Percentiles rank a stretch among this genome's conserved stretches.
These are phyloP conservation scores for Dendrocopos noguchii DNA, from an alignment of 2,113 vertebrate genomes.

Conservation along the genomic window DNA sequence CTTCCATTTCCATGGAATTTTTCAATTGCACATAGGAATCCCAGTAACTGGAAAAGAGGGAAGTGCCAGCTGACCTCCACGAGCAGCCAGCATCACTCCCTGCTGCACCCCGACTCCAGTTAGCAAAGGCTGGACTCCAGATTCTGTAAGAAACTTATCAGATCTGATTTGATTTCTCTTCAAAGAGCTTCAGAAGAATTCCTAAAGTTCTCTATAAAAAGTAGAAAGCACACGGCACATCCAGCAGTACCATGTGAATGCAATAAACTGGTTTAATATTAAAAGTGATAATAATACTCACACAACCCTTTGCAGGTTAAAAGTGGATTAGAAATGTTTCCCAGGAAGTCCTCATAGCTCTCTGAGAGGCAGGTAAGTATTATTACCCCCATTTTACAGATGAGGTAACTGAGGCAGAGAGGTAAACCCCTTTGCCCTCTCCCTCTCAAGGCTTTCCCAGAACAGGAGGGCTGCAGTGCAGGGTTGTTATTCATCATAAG, in stretches of 20 bases:
- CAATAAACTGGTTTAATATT: slow-evolving; percentile 16
- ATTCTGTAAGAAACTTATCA: slow-evolving; percentile 27
- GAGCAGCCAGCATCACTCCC: not conserved
- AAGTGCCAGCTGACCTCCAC: not conserved
- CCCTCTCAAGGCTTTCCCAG: not conserved
- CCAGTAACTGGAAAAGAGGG: not conserved
- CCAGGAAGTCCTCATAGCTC: not conserved
- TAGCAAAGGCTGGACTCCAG: not conserved
- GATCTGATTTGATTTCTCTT: slow-evolving; percentile 9
- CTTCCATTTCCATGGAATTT: not conserved
- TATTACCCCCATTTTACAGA: not conserved
- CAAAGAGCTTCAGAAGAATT: slow-evolving; percentile 31
- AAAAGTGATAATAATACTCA: slow-evolving; percentile 60
- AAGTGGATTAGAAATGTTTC: slow-evolving; percentile 42
- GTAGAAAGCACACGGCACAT: slow-evolving; percentile 70
- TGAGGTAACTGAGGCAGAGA: slow-evolving; percentile 41
- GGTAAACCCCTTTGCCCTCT: not conserved
- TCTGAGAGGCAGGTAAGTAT: not conserved
- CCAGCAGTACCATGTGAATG: slow-evolving; percentile 36
- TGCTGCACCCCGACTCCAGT: not conserved
- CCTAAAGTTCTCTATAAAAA: slow-evolving; percentile 76
- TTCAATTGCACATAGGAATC: not conserved
- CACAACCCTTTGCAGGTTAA: slow-evolving; percentile 36
- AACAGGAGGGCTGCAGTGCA: slow-evolving; percentile 38
- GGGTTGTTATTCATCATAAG: slow-evolving; percentile 3